Evolutionary conservation across 2,797 vertebrate species (phyloP), one percentile per base, ranked within the genome.

Genomic region (Microctenopoma lineatum): DNA sequence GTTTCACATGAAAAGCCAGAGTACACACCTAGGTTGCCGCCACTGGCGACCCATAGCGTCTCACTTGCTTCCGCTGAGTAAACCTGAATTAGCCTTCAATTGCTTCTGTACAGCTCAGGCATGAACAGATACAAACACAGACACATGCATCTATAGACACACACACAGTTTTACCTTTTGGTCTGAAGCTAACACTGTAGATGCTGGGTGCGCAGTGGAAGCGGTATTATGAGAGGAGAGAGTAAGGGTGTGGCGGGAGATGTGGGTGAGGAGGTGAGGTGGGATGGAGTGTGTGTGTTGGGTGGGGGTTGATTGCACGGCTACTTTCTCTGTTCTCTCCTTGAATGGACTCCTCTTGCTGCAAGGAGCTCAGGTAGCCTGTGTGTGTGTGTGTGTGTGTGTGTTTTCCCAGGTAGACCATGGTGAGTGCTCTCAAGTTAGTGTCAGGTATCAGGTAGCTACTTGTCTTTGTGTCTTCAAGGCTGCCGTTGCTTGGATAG

Each of bases 391-490:
- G 56, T 70, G 66, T 75, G 79, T 81, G 21, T 21, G 21, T 21
- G 21, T 21, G 21, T 21, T 75, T 67, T 81, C 70, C 73, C 81
- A 80, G 82, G 86, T 87, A 86, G 81, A 79, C 77, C 70, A 74
- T 59, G 74, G 87, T 90, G 85, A 93, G 87, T 91, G 88, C 90
- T 93, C 89, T 92, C 87, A 91, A 89, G 92, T 93, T 88, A 93
- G 91, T 85, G 82, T 90, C 90, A 92, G 92, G 92, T 92, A 88
- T 91, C 92, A 89, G 92, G 92, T 90, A 89, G 87, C 89, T 86
- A 89, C 88, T 92, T 92, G 88, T 88, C 92, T 91, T 93, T 92
- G 86, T 93, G 85, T 90, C 91, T 93, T 94, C 81, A 92, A 93
- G 93, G 92, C 90, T 87, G 87, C 90, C 71, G 80, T 87, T 90